Percentiles rank a stretch among this genome's conserved stretches.
phyloP scores from a whole-genome alignment of 2,888 invertebrate species.

The Buathra laborator region DNA sequence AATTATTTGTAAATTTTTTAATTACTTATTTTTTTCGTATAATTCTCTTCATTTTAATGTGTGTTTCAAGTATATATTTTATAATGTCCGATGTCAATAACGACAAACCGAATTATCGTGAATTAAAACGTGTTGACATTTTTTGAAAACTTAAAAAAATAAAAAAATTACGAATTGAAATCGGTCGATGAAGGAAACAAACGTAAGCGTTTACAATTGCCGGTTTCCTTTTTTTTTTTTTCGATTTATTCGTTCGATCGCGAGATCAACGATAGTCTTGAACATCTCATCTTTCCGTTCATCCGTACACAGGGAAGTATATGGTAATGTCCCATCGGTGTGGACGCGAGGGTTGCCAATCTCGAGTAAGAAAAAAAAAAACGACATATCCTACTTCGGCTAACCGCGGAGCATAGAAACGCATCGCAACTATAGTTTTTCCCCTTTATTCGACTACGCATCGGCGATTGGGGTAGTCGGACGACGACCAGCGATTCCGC shows the following conservation, averaged over 20 bases:
- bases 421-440: constrained; percentile 16
- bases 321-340: constrained; percentile 35
- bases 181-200: background rate
- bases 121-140: too few species aligned
- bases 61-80: too few species aligned
- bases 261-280: background rate
- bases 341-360: background rate
- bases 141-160: too few species aligned
- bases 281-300: background rate
- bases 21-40: too few species aligned
- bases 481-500: constrained; percentile 54
- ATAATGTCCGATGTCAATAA: too few species aligned
- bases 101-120: too few species aligned
- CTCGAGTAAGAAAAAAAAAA: constrained; percentile 44
- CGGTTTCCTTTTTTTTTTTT: background rate
- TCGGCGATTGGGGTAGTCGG: constrained; percentile 60
- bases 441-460: constrained; percentile 52
- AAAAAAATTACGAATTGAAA: too few species aligned
- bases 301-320: constrained; percentile 16
- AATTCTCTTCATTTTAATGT: too few species aligned
- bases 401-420: constrained; percentile 25
- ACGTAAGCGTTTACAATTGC: background rate
- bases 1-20: too few species aligned
- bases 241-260: background rate
- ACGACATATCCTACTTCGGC: background rate